Percentiles rank a stretch among this genome's conserved stretches.
These are phyloP conservation scores for Minunthozetes semirufus DNA, from an alignment of 2,888 invertebrate species.

Conservation along the genomic window DNA sequence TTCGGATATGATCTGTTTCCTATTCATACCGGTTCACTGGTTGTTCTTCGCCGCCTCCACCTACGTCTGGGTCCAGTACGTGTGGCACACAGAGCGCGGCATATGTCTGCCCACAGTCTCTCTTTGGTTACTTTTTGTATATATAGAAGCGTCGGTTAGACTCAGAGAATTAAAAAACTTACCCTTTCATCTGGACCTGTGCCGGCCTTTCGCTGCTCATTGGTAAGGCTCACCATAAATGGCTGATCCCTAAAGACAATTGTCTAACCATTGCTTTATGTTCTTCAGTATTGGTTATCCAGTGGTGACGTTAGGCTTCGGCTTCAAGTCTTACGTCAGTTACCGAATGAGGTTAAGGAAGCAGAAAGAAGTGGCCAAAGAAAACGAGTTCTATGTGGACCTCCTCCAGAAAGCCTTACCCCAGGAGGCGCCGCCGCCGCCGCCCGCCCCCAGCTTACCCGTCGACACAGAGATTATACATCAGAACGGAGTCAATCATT, in stretches of 20 bases:
- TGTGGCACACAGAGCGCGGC: conserved; percentile 94
- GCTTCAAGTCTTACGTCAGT: conserved; percentile 85
- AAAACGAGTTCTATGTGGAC: conserved; percentile 91
- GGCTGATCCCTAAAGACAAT: no score
- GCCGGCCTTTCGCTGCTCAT: conserved; percentile 92
- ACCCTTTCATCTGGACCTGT: conserved; percentile 78
- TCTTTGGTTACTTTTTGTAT: conserved; percentile 87
- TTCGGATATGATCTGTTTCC: conserved; percentile 96
- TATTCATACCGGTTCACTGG: conserved; percentile 97
- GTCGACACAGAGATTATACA: conserved; percentile 45
- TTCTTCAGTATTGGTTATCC: conserved; percentile 77
- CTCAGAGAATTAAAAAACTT: conserved; percentile 68
- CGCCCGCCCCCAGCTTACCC: conserved; percentile 8
- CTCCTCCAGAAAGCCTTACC: conserved; percentile 85
- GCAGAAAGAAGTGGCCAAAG: conserved; percentile 85
- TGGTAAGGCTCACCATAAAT: conserved; percentile 56
- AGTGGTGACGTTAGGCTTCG: conserved; percentile 88
- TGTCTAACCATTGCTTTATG: conserved; percentile 39
- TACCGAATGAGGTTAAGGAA: conserved; percentile 78
- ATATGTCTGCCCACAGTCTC: conserved; percentile 89
- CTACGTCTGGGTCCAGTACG: conserved; percentile 97
- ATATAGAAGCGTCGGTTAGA: conserved; percentile 83
- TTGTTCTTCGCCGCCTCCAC: conserved; percentile 96
- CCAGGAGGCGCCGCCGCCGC: conserved; percentile 52
- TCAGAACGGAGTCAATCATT: conserved; percentile 47